phyloP scores from a whole-genome alignment of 1,140 invertebrate genomes.

The Oryctes rhinoceros region DNA sequence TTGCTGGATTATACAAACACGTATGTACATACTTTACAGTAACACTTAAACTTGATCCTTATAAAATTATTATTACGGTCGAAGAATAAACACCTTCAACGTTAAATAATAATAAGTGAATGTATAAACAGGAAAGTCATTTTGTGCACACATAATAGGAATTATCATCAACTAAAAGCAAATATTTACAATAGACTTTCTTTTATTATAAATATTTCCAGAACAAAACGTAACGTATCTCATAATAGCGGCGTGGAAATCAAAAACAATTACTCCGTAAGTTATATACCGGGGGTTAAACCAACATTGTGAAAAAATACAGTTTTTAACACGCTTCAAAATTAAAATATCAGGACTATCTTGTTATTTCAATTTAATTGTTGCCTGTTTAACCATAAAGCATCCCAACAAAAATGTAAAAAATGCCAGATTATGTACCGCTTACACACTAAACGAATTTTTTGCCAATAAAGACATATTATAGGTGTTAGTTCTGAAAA shows the following conservation, averaged over 20 bases:
- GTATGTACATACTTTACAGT: not conserved
- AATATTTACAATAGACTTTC: not conserved
- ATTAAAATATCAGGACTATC: too few relatives aligned
- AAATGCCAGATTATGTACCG: too few relatives aligned
- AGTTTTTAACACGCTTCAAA: too few relatives aligned
- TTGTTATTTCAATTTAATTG: too few relatives aligned
- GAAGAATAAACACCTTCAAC: not conserved
- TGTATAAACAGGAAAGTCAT: not conserved
- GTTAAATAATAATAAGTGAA: not conserved
- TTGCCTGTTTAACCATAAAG: too few relatives aligned
- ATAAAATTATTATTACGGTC: not conserved
- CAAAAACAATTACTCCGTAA: not conserved
- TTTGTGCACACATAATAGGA: not conserved
- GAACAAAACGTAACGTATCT: not conserved
- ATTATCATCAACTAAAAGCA: not conserved
- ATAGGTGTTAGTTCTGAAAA: too few relatives aligned
- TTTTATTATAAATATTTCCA: constrained; percentile 27
- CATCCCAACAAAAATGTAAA: too few relatives aligned
- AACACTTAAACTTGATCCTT: not conserved
- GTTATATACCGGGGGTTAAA: not conserved
- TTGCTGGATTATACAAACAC: not conserved
- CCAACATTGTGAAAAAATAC: too few relatives aligned
- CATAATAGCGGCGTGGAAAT: not conserved
- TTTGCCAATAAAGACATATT: too few relatives aligned
- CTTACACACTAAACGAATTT: too few relatives aligned